Evolutionary conservation across 2,113 vertebrate genomes (phyloP), one percentile per base, ranked within the genome.

Genomic region (Geococcyx californianus): DNA sequence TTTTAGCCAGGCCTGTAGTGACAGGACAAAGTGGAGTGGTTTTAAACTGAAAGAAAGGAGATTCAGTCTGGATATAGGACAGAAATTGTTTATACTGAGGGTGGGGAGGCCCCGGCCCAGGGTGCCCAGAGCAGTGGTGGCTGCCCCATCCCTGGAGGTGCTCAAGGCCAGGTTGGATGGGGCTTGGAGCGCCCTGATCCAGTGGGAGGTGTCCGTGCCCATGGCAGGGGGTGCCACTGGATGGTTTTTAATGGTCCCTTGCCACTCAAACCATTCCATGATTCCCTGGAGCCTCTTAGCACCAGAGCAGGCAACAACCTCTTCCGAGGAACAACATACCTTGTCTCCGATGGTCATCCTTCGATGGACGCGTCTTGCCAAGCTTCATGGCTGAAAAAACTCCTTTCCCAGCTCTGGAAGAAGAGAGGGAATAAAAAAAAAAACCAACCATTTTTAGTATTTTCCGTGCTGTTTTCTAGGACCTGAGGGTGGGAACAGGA

Each of bases 321-420:
- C 21, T 29, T 62, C 40, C 36, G 13, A 4, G 42, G 69, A 84
- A 7, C 12, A 51, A 29, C 6, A 10, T 97, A 99, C 99, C 98
- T 98, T 97, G 98, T 13, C 96, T 97, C 97, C 95, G 98, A 82
- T 97, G 98, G 85, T 99, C 98, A 0, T 99, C 99, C 95, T 98
- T 99, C 3, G 97, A 94, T 3, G 96, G 97, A 24, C 98, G 99
- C 0, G 97, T 96, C 97, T 99, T 99, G 70, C 98, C 98, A 1
- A 99, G 98, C 95, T 99, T 99, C 98, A 99, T 99, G 97, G 98
- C 98, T 89, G 99, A 98, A 94, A 99, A 99, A 56, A 99, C 99
- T 79, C 98, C 98, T 96, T 98, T 99, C 78, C 98, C 98, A 4
- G 98, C 98, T 98, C 99, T 99, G 96, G n/a, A 13, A 29, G 34